phyloP scores from a whole-genome alignment of 2,888 invertebrate genomes.

The Diachrysia chrysitis region DNA sequence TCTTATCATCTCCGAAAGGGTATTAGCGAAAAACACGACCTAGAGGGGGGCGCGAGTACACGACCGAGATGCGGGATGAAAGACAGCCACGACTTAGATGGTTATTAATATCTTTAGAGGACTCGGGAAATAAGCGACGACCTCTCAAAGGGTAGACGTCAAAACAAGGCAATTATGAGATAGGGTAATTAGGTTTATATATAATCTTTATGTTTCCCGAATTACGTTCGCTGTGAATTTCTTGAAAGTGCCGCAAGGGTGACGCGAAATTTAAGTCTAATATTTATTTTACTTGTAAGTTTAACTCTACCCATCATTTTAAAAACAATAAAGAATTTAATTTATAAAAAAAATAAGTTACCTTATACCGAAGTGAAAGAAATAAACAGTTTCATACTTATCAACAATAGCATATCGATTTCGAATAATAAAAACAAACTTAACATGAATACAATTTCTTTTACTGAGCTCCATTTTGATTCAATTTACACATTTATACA shows the following conservation, averaged over 20 bases:
- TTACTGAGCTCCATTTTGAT: background rate
- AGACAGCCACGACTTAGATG: conserved; percentile 83
- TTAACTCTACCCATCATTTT: background rate
- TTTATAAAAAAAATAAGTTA: background rate
- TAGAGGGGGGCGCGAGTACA: conserved; percentile 61
- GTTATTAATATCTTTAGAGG: conserved; percentile 87
- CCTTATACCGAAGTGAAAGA: background rate
- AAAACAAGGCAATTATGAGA: conserved; percentile 88
- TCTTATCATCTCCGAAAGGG: conserved; percentile 87
- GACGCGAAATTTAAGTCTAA: conserved; percentile 16
- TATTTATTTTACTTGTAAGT: background rate
- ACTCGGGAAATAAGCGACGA: conserved; percentile 83
- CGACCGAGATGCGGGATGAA: conserved; percentile 74
- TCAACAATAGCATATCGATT: background rate
- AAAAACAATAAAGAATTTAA: background rate
- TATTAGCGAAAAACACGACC: conserved; percentile 86
- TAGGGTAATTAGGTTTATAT: conserved; percentile 86
- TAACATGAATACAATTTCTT: background rate
- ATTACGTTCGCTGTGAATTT: conserved; percentile 61
- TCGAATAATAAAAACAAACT: background rate
- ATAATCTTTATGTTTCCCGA: conserved; percentile 78
- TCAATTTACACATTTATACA: no score
- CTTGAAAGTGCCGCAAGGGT: conserved; percentile 35
- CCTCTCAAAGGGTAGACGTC: conserved; percentile 87
- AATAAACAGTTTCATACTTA: background rate